phyloP scores from a whole-genome alignment of 2,888 invertebrate species.

The Tachina lurida region DNA sequence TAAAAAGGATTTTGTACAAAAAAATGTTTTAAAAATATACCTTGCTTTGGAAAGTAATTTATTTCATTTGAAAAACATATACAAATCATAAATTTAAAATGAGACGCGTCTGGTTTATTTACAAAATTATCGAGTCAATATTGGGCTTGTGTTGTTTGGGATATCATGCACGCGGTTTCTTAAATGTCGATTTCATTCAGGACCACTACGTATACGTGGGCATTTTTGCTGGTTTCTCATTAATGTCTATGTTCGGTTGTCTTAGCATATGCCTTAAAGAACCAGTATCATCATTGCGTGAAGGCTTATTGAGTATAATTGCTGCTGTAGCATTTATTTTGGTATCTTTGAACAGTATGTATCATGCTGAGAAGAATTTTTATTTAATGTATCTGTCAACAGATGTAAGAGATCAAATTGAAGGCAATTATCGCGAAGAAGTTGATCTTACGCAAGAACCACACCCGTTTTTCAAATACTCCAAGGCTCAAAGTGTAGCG shows the following conservation, averaged over 20 bases:
- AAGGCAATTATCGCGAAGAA: constrained; percentile 20
- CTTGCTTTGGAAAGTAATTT: neutral
- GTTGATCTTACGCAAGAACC: constrained; percentile 71
- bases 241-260: constrained; percentile 75
- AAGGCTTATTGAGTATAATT: constrained; percentile 72
- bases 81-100: constrained; percentile 66
- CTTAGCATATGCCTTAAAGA: constrained; percentile 72
- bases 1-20: no score
- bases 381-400: constrained; percentile 75
- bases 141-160: constrained; percentile 74
- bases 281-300: constrained; percentile 70
- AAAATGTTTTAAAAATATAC: no score
- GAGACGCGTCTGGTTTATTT: constrained; percentile 76
- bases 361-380: constrained; percentile 75
- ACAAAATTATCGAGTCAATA: constrained; percentile 74
- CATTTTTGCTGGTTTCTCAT: constrained; percentile 75
- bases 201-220: constrained; percentile 77
- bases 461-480: constrained; percentile 76
- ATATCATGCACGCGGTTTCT: constrained; percentile 75
- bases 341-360: constrained; percentile 75
- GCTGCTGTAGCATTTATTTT: constrained; percentile 72
- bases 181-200: constrained; percentile 73
- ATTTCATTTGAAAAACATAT: neutral
- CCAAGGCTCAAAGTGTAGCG: constrained; percentile 76
- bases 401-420: neutral